Evolutionary conservation across 2,113 vertebrate genomes (phyloP), one percentile per base, ranked within the genome.

Genomic region (Casuarius casuarius): DNA sequence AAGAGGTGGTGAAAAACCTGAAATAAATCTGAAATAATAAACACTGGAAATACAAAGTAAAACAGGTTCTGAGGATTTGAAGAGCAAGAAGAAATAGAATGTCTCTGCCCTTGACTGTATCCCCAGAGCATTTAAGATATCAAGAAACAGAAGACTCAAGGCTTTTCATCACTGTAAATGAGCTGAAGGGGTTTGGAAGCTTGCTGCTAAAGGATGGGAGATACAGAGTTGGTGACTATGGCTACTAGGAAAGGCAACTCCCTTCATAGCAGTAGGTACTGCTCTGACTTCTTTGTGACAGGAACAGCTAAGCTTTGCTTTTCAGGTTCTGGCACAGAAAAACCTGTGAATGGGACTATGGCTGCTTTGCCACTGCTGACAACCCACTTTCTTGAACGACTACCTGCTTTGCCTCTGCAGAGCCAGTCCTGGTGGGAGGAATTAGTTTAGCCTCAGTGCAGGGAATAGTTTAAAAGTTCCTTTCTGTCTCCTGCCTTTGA

Each of bases 401-500:
- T 90, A 86, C 63, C 33, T 86, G 44, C 49, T 88, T 40, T 84
- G 42, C 79, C 26, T 74, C 83, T 71, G 40, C 68, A 89, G 33
- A 94, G 16, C 26, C 58, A 52, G 48, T 68, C 79, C 82, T 92
- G 42, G 56, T 48, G 52, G 61, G 76, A 87, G 65, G 52, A 56
- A 77, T 91, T 89, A 82, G 77, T 67, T 81, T 68, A 76, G 48
- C 63, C 20, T 83, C 48, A 65, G 63, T 46, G n/a, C 62, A 82
- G 89, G 89, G 94, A 96, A 94, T 81, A 79, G 11, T 87, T 78
- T 58, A 31, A 65, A 89, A 93, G 49, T 89, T 33, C 59, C 81
- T 87, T 83, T 78, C 79, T 89, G n/a, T 70, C 25, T 16, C 78
- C 81, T 92, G 65, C 31, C 42, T 95, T 91, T 95, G 95, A 96